Conservation (phyloP, 2,797 vertebrate species). For the Hapalemur alaotrensis region DNA sequence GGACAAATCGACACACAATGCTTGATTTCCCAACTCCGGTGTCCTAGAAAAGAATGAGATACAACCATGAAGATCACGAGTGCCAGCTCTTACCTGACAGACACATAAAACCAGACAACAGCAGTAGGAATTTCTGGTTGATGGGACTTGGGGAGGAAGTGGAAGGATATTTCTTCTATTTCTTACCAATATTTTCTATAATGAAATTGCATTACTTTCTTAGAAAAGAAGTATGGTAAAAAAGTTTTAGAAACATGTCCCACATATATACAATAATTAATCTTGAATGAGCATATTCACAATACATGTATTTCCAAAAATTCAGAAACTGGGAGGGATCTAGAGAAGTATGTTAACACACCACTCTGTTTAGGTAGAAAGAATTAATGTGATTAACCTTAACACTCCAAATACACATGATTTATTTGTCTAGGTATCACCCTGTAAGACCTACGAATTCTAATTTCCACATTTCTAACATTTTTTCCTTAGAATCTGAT, state of each 20-base stretch:
- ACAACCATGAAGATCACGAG: not conserved
- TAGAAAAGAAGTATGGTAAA: not conserved
- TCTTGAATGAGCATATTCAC: not conserved
- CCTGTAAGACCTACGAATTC: not conserved
- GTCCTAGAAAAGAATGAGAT: slow-evolving; percentile 88
- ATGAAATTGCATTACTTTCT: not conserved
- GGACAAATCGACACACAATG: slow-evolving; percentile 97
- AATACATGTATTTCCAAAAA: not conserved
- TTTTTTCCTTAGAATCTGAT: slow-evolving; percentile 16
- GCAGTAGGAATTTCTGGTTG: not conserved
- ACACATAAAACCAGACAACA: not conserved
- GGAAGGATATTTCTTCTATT: not conserved
- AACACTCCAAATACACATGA: not conserved
- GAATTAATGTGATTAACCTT: not conserved
- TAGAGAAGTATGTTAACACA: not conserved
- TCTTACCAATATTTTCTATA: not conserved
- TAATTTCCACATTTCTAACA: slow-evolving; percentile 24
- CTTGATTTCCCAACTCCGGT: slow-evolving; percentile 98
- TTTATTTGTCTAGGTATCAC: not conserved
- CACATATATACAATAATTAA: not conserved
- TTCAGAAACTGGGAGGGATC: not conserved
- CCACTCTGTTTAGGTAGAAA: not conserved
- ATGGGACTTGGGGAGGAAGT: no score
- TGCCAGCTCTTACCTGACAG: not conserved
- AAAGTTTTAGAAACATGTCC: not conserved